Evolutionary conservation across 2,888 invertebrate genomes (phyloP).

Genomic region (Plemyria rubiginata): DNA sequence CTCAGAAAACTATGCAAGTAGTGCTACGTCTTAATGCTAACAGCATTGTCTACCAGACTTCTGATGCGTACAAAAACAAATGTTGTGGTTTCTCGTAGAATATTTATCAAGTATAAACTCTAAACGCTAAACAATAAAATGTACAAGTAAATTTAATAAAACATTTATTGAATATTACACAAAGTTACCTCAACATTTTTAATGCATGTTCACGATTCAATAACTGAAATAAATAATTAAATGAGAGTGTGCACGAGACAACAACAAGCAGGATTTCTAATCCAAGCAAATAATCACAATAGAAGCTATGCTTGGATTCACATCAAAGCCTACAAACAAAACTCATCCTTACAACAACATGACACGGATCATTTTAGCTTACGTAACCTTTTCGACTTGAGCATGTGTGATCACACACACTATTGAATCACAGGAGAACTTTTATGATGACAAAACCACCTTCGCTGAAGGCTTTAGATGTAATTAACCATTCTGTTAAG

Average conservation of each 20-base stretch:
- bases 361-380: slow-evolving; percentile 43
- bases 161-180: background rate
- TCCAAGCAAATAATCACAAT: slow-evolving; percentile 62
- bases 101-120: too few species aligned
- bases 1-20: too few species aligned
- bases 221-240: slow-evolving; percentile 45
- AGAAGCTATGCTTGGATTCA: slow-evolving; percentile 46
- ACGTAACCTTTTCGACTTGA: slow-evolving; percentile 32
- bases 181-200: background rate
- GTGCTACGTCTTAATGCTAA: too few species aligned
- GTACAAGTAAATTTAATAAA: background rate
- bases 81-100: too few species aligned
- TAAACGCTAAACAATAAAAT: background rate
- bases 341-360: slow-evolving; percentile 37
- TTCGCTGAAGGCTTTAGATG: slow-evolving; percentile 64
- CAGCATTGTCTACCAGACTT: too few species aligned
- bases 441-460: slow-evolving; percentile 68
- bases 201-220: slow-evolving; percentile 39
- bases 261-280: slow-evolving; percentile 58
- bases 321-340: slow-evolving; percentile 36
- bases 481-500: slow-evolving; percentile 69
- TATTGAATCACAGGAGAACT: slow-evolving; percentile 59
- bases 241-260: slow-evolving; percentile 49
- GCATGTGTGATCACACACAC: slow-evolving; percentile 48
- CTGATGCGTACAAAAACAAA: too few species aligned